Percentiles rank a stretch among this genome's conserved stretches.
phyloP scores from a whole-genome alignment of 2,888 invertebrate genomes.

The Anoncus sp. region DNA sequence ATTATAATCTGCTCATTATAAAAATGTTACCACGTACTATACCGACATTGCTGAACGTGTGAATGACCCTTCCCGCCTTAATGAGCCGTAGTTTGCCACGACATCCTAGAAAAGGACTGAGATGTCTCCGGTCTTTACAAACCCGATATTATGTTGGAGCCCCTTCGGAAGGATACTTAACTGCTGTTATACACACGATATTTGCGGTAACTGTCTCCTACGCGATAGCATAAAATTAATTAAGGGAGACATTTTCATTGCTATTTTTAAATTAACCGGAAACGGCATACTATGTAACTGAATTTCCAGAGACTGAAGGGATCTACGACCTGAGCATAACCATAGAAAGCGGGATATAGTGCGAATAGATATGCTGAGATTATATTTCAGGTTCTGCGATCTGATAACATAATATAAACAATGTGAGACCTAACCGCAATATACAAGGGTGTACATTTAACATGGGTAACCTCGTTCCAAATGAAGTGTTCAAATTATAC shows the following conservation, averaged over 20 bases:
- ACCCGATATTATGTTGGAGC: slow-evolving; percentile 33
- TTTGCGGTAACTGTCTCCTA: slow-evolving; percentile 25
- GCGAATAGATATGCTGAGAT: neutral
- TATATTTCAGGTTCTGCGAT: slow-evolving; percentile 33
- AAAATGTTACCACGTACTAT: slow-evolving; percentile 4
- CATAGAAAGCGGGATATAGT: slow-evolving; percentile 15
- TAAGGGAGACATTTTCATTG: slow-evolving; percentile 36
- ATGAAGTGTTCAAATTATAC: too few relatives aligned
- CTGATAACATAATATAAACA: slow-evolving; percentile 14
- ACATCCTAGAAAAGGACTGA: slow-evolving; percentile 37
- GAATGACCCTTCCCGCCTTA: slow-evolving; percentile 36
- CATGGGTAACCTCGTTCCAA: too few relatives aligned
- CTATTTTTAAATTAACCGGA: slow-evolving; percentile 24
- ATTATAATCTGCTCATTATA: neutral
- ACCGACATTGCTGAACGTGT: slow-evolving; percentile 21
- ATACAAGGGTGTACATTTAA: neutral
- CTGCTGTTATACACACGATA: slow-evolving; percentile 16
- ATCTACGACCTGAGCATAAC: slow-evolving; percentile 2
- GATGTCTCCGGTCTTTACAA: slow-evolving; percentile 31
- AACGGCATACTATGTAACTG: slow-evolving; percentile 41
- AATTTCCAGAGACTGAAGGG: slow-evolving; percentile 16
- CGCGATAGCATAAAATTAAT: slow-evolving; percentile 48
- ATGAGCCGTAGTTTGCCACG: slow-evolving; percentile 9
- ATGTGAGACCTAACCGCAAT: slow-evolving; percentile 4
- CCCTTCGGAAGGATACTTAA: slow-evolving; percentile 23